Evolutionary conservation across 2,797 vertebrate species (phyloP), one percentile per base, ranked within the genome.

Genomic region (Halcyon leucocephala): DNA sequence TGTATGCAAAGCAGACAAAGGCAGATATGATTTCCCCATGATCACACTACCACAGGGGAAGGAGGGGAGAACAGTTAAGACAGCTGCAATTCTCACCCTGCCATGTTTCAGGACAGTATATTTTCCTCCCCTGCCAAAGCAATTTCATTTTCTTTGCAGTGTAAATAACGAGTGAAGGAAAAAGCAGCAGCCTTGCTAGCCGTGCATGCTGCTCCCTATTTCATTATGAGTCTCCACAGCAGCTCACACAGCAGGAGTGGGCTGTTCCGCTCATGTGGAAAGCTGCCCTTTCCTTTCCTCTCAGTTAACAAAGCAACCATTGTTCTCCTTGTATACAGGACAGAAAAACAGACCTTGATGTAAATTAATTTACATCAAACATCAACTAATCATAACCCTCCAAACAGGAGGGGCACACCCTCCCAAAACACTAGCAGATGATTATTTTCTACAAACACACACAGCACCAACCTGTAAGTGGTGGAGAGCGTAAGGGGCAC

Each of bases 1-100:
- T 99, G 89, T 93, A 77, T 88, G 65, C 29, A 79, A 94, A 95
- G 95, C 71, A 96, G 93, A 97, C 42, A 96, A 64, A 88, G 92
- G 96, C 77, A 97, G 82, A 91, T 70, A 79, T 92, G 85, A 84
- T 64, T 96, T 81, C 88, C 74, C 88, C n/a, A 39, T 62, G 60
- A 93, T 48, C 52, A 62, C 9, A 14, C 19, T 77, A 29, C 12
- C 10, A 22, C 1, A 14, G 49, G 42, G 55, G 29, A n/a, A 66
- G 24, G 8, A 17, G 25, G 60, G 18, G 64, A 64, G 37, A 95
- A 95, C 73, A 79, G 65, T 60, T 64, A 94, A 69, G 41, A 86
- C 42, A 86, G 88, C 57, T 79, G 64, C 51, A 94, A 39, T 65
- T 54, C 44, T 82, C 28, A 20, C 25, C 35, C 29, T 86, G 81